Percentiles rank a stretch among this genome's conserved stretches.
Conservation (phyloP, 2,113 vertebrate genomes). For the Cyprinodon brontotheroides region DNA sequence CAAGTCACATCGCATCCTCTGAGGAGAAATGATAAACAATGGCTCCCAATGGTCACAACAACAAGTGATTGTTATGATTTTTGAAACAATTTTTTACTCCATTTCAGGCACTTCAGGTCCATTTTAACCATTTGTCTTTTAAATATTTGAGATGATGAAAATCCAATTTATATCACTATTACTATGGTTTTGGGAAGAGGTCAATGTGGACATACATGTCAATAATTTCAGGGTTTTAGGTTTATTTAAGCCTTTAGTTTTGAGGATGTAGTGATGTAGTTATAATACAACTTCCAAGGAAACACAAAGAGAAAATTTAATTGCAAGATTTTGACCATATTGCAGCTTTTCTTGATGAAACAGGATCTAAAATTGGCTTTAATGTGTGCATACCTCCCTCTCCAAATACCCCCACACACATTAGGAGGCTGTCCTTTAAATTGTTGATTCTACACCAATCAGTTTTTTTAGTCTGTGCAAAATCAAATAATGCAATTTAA, state of each 20-base stretch:
- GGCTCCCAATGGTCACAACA: not conserved
- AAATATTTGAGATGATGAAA: not conserved
- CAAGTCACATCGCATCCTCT: not conserved
- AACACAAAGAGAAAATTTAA: too few species aligned
- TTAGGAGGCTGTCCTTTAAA: too few species aligned
- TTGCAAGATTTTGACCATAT: too few species aligned
- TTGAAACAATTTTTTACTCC: not conserved
- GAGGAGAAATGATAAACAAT: slow-evolving; percentile 10
- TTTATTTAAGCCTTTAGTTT: not conserved
- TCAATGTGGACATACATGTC: not conserved
- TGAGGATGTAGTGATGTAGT: not conserved
- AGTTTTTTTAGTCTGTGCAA: too few species aligned
- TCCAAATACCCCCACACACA: too few species aligned
- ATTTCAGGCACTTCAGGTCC: not conserved
- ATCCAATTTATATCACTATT: not conserved
- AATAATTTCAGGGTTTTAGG: not conserved
- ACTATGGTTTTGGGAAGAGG: not conserved
- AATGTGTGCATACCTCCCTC: too few species aligned
- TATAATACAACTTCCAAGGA: too few species aligned
- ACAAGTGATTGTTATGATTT: not conserved
- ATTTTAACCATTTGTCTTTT: not conserved
- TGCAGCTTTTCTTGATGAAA: too few species aligned
- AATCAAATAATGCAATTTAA: too few species aligned
- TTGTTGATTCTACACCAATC: too few species aligned
- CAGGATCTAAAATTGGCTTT: too few species aligned